Evolutionary conservation across 2,888 invertebrate species (phyloP).

Genomic region (Temnothorax rugatulus): DNA sequence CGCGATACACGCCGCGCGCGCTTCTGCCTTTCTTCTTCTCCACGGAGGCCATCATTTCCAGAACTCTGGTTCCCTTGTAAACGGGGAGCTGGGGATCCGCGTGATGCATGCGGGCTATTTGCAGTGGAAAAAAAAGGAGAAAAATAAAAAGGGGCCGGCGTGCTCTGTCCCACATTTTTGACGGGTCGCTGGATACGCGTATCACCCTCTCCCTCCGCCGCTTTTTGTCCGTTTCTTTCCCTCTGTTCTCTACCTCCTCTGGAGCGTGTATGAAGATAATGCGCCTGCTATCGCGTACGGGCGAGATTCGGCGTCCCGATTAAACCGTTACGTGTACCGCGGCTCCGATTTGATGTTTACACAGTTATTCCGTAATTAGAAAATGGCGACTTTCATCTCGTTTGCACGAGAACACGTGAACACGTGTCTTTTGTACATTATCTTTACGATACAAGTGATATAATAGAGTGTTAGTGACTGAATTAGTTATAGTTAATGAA

Average conservation of each 20-base stretch:
- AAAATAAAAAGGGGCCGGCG: conserved; percentile 57
- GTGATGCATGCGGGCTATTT: conserved; percentile 80
- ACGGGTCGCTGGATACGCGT: conserved; percentile 72
- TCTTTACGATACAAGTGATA: conserved; percentile 3
- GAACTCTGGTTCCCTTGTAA: conserved; percentile 75
- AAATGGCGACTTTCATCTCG: conserved; percentile 32
- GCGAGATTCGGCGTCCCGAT: conserved; percentile 46
- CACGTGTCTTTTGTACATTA: background rate
- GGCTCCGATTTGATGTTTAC: conserved; percentile 34
- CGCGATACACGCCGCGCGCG: conserved; percentile 62
- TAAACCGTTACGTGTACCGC: conserved; percentile 20
- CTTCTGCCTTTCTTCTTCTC: conserved; percentile 72
- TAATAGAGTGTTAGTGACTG: background rate
- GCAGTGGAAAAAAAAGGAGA: conserved; percentile 68
- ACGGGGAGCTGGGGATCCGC: conserved; percentile 68
- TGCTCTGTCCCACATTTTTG: conserved; percentile 76
- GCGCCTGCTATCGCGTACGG: conserved; percentile 40
- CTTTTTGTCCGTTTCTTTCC: conserved; percentile 45
- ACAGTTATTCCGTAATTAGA: conserved; percentile 30
- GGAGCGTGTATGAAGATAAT: conserved; percentile 56
- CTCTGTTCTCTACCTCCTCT: conserved; percentile 51
- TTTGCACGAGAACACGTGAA: conserved; percentile 11
- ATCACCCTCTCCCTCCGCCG: conserved; percentile 26
- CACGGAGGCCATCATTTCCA: conserved; percentile 75
- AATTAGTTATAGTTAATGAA: conserved; percentile 23